Evolutionary conservation across 2,888 invertebrate species (phyloP).

Genomic region (Heliconius erato): DNA sequence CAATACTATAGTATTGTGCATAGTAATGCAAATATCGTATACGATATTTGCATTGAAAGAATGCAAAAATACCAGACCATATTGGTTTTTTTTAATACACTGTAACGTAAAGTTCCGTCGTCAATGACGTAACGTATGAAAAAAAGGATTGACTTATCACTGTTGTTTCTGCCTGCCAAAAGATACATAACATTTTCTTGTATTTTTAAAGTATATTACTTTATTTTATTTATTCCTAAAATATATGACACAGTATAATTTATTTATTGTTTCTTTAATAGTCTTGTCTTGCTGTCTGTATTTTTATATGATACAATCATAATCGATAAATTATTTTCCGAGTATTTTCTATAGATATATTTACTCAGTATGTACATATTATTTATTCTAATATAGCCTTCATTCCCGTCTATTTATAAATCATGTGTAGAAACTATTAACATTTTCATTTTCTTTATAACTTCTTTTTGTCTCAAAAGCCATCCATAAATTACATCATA

Average conservation of each 20-base stretch:
- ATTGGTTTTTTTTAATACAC: no score
- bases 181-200: neutral
- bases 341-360: no score
- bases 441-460: neutral
- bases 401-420: neutral
- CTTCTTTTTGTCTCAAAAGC: neutral
- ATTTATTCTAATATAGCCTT: constrained; percentile 1
- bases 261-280: neutral
- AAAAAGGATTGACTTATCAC: neutral
- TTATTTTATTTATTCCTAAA: neutral
- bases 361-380: no score
- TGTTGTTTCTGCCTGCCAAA: neutral
- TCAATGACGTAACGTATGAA: no score
- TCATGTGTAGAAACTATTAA: neutral
- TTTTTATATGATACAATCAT: neutral
- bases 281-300: constrained; percentile 14
- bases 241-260: neutral
- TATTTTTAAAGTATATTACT: neutral
- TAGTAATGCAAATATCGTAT: no score
- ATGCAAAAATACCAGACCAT: no score
- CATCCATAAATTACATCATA: neutral
- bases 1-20: no score
- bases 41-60: no score
- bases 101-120: neutral
- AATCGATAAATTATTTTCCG: neutral